Evolutionary conservation across 2,113 vertebrate genomes (phyloP), one percentile per base, ranked within the genome.

Genomic region (Ophiodon elongatus): DNA sequence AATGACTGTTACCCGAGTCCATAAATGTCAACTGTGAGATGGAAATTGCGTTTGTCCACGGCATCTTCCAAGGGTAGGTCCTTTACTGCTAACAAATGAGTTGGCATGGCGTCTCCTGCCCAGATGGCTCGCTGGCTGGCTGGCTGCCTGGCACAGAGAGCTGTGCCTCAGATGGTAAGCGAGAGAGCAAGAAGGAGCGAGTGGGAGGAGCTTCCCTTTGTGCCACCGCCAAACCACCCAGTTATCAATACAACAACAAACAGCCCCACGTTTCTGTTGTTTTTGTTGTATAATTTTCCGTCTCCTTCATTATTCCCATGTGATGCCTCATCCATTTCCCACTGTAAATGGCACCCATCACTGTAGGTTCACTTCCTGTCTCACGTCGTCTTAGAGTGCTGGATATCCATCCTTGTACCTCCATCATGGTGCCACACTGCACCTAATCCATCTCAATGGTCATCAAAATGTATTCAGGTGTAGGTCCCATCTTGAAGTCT

Each of bases 61-160:
- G 4, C 25, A 29, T 89, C 79, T 85, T 88, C 77, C 80, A 88
- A 86, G 69, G 73, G 72, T 84, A 80, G 71, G 37, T 92, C 91
- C 89, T 85, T 86, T 70, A 85, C 82, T 88, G 90, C 87, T 90
- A 91, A 85, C 57, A 76, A 84, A 65, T 50, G 75, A 79, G 85
- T 93, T 95, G 93, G 92, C 92, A 95, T 93, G 84, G 92, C 52
- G 89, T 93, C 82, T 91, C 73, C 90, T 94, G 94, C 90, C 93
- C 93, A 92, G 93, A 92, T 95, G 92, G 89, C 88, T 92, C 90
- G 86, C 88, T 56, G 43, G 43, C 43, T 94, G 92, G 86, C 88
- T 94, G 92, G 85, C 89, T 93, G 91, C 88, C 89, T 96, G 95
- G 95, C 95, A 95, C 89, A 82, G 72, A 89, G 82, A 89, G 80